Base-by-base conservation (phyloP, 2,113 vertebrate species). In the Periophthalmodon schlosseri region DNA sequence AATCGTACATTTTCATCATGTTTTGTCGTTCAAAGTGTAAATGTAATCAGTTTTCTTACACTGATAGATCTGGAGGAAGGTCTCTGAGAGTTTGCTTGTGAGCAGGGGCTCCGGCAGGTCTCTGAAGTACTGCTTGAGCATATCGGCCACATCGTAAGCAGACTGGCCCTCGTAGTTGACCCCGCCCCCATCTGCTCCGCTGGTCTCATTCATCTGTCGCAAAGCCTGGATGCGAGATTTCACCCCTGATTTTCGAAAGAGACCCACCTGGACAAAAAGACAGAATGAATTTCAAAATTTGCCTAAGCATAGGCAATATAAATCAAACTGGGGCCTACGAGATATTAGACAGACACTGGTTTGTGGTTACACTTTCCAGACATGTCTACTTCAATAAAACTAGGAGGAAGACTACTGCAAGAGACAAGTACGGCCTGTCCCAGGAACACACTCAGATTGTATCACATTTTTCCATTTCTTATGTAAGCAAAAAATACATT, bases 51-150 rank as follows among this genome's bases (percentile, higher is more conserved):
- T 64, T 24, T 73, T 88, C 98, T 97, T 95, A 99, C 98, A 98
- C 33, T 97, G 97, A 76, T 99, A 99, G 75, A 99, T 98, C 90
- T 98, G 97, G 34, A 99, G 96, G 79, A 99, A 99, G 80, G 96
- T 99, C 84, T 99, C 97, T 2, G 96, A 96, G 12, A 99, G 95
- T 78, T 99, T 99, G 91, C 92, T 97, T 9, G 96, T 98, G 86
- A 99, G 94, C 50, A 99, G 95, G 3, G 98, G 98, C 68, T 99
- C 98, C 0, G 98, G 98, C 47, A 99, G 93, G 85, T 99, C 98
- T 76, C 98, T 91, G 89, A 99, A 99, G 85, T 98, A 99, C 81
- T 99, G 98, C 80, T 99, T 99, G 65, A 99, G 93, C 98, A 99
- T 98, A 87, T 99, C 98, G 0, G 98, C 98, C 33, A 99, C 98